These are phyloP conservation scores for Rhagoletis zephyria DNA, from an alignment of 1,140 invertebrate species.

Conservation along the genomic window DNA sequence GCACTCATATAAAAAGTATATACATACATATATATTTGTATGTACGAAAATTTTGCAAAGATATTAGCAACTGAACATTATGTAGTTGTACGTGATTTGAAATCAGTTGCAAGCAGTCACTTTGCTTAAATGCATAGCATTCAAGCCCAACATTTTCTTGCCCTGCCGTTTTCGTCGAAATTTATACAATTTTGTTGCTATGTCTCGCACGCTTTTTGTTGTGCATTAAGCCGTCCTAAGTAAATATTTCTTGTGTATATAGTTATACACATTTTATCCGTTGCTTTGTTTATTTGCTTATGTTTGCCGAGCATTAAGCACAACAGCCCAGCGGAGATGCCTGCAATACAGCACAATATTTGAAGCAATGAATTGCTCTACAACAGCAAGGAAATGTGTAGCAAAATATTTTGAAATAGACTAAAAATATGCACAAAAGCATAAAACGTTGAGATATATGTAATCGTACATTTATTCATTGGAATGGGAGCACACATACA, in stretches of 20 bases:
- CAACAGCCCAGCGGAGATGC: not conserved
- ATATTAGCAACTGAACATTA: not conserved
- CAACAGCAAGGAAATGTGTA: not conserved
- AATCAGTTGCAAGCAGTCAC: constrained; percentile 34
- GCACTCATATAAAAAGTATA: not conserved
- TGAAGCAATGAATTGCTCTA: not conserved
- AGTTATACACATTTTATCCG: not conserved
- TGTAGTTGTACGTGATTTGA: constrained; percentile 46
- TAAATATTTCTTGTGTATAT: constrained; percentile 2
- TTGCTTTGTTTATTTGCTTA: not conserved
- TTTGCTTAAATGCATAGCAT: constrained; percentile 32
- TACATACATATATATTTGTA: too few relatives aligned
- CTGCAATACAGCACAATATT: constrained; percentile 31
- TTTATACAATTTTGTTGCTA: not conserved
- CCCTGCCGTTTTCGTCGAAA: not conserved
- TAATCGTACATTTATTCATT: too few relatives aligned
- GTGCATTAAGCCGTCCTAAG: constrained; percentile 10
- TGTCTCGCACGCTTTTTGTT: not conserved
- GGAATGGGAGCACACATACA: too few relatives aligned
- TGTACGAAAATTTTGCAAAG: not conserved
- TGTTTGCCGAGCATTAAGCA: not conserved
- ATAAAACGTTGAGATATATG: not conserved
- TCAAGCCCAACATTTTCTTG: not conserved
- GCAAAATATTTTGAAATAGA: constrained; percentile 34
- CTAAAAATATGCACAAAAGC: constrained; percentile 31